Conservation (phyloP, 2,888 invertebrate genomes). For the Orchesellides sinensis region DNA sequence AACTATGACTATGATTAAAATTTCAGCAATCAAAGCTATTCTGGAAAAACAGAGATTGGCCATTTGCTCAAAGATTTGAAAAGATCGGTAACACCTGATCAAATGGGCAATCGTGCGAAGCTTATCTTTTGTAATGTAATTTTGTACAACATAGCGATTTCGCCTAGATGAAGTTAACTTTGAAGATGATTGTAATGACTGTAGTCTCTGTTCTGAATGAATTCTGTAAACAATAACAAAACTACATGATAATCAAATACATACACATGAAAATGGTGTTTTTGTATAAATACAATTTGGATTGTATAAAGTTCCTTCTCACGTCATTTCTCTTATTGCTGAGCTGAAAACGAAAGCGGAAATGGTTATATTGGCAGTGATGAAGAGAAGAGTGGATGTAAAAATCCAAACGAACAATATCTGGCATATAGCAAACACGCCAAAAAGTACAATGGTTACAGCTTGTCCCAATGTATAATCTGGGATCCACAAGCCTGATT, state of each 20-base stretch:
- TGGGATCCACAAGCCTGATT: not conserved
- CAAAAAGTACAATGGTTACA: not conserved
- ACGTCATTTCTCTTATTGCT: slow-evolving; percentile 36
- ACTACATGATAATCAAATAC: not conserved
- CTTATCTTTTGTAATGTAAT: slow-evolving; percentile 34
- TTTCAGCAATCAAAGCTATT: slow-evolving; percentile 10
- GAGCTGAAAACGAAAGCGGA: slow-evolving; percentile 26
- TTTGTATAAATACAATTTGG: not conserved
- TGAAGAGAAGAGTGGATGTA: slow-evolving; percentile 26
- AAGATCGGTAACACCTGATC: slow-evolving; percentile 28
- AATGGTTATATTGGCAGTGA: slow-evolving; percentile 24
- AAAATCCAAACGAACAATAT: slow-evolving; percentile 23
- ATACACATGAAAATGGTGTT: not conserved
- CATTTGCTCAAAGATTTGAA: slow-evolving; percentile 21
- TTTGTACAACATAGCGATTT: not conserved
- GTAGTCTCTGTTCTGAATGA: not conserved
- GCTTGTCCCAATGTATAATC: not conserved
- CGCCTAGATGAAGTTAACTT: not conserved
- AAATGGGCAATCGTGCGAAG: slow-evolving; percentile 17
- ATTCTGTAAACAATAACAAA: not conserved
- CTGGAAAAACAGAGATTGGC: slow-evolving; percentile 32
- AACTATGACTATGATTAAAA: not conserved
- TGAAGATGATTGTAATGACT: not conserved
- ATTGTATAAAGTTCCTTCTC: not conserved
- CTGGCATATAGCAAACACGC: slow-evolving; percentile 8